These are phyloP conservation scores for Stegostoma tigrinum DNA, from an alignment of 2,113 vertebrate species.

Conservation along the genomic window DNA sequence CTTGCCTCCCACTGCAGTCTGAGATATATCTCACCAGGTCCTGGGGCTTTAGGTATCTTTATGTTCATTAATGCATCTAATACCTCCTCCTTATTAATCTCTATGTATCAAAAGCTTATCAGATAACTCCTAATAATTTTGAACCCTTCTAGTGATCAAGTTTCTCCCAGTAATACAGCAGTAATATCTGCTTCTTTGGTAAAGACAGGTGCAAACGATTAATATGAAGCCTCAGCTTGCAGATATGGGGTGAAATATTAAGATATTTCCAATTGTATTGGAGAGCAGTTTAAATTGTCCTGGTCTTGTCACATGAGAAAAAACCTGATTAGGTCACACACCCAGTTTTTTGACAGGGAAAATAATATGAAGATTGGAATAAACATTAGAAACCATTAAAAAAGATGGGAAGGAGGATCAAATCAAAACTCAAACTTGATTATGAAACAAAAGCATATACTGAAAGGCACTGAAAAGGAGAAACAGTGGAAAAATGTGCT, in stretches of 20 bases:
- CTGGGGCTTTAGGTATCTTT: no score
- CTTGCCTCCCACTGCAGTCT: no score
- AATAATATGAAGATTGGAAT: background rate
- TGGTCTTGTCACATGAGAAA: background rate
- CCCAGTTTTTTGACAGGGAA: background rate
- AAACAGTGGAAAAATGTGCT: background rate
- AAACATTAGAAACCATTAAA: background rate
- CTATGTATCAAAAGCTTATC: no score
- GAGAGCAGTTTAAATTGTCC: background rate
- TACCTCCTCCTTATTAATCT: no score
- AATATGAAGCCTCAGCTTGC: background rate
- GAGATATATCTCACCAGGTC: no score
- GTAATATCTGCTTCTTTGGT: no score
- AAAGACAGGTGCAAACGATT: no score
- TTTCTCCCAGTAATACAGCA: no score
- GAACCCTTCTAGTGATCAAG: no score
- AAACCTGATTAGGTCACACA: background rate
- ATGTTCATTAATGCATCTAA: no score
- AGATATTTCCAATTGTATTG: background rate
- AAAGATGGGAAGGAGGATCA: background rate
- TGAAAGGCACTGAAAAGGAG: background rate
- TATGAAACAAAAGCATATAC: background rate
- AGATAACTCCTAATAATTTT: no score
- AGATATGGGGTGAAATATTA: background rate
- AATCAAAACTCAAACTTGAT: background rate